Evolutionary conservation across 2,888 invertebrate species (phyloP).

Genomic region (Eretmocerus hayati): DNA sequence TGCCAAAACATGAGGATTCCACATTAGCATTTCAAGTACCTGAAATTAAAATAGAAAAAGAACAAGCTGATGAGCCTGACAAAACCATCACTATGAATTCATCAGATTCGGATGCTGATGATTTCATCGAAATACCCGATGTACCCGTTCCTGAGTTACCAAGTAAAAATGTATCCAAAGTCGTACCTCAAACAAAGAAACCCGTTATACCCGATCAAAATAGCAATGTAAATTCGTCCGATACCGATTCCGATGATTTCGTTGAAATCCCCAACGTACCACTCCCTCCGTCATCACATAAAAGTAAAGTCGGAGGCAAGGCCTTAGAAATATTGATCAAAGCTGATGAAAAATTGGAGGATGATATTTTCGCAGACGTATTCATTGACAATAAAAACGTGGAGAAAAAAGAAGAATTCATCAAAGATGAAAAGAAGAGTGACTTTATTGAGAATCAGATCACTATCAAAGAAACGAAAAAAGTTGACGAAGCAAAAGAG

Average conservation of each 20-base stretch:
- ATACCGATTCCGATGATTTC: conserved; percentile 45
- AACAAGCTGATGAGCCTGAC: background rate
- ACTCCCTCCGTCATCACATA: conserved; percentile 15
- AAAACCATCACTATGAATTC: conserved; percentile 10
- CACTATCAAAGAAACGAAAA: background rate
- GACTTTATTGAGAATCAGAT: background rate
- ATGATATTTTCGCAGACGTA: conserved; percentile 71
- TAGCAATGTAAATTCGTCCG: conserved; percentile 22
- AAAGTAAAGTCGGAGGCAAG: conserved; percentile 26
- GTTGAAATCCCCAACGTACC: conserved; percentile 40
- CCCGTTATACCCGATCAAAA: conserved; percentile 3
- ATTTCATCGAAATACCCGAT: conserved; percentile 46
- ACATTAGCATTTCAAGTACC: conserved; percentile 38
- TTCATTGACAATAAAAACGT: conserved; percentile 42
- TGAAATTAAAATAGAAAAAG: background rate
- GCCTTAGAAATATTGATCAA: conserved; percentile 48
- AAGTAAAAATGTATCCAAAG: too few relatives aligned
- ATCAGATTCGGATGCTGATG: conserved; percentile 39
- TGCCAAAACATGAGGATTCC: conserved; percentile 45
- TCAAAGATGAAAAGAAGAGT: background rate
- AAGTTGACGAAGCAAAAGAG: background rate
- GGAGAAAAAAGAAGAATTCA: background rate
- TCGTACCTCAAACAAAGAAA: background rate
- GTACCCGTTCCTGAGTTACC: conserved; percentile 27
- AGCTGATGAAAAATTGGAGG: conserved; percentile 38